A percentile compares a stretch with the other conserved stretches of the same genome.
phyloP scores from a whole-genome alignment of 1,140 invertebrate species.

The Penaeus indicus region DNA sequence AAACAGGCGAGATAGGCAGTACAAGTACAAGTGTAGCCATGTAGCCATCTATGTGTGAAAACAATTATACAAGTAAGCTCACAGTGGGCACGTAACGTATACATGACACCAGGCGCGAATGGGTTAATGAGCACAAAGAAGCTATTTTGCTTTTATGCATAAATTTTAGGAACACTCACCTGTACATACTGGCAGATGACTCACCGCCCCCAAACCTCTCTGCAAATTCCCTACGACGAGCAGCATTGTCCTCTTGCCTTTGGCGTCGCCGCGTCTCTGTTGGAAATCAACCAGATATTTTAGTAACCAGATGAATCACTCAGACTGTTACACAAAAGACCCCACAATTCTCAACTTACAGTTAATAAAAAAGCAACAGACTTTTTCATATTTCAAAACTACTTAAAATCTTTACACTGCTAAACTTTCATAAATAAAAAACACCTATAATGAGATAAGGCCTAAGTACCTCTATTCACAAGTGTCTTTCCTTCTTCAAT shows the following conservation, averaged over 20 bases:
- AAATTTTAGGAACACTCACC: conserved; percentile 30
- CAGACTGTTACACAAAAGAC: no score
- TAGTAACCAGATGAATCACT: no score
- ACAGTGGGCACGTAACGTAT: no score
- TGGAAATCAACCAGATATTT: not conserved
- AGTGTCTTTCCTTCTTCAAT: conserved; percentile 84
- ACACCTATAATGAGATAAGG: conserved; percentile 59
- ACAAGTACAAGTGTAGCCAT: no score
- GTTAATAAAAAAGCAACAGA: not conserved
- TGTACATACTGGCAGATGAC: conserved; percentile 65
- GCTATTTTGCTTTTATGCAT: not conserved
- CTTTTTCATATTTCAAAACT: not conserved
- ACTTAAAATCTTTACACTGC: not conserved
- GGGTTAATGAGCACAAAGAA: not conserved
- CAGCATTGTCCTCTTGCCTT: conserved; percentile 82
- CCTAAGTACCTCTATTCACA: conserved; percentile 75
- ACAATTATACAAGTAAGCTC: no score
- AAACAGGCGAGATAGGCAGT: no score
- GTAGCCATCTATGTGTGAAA: no score
- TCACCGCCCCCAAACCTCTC: conserved; percentile 75
- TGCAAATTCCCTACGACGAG: conserved; percentile 79
- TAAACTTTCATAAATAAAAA: conserved; percentile 70
- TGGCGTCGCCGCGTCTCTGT: conserved; percentile 78
- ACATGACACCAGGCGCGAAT: not conserved
- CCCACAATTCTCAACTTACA: not conserved